A percentile compares a stretch with the other conserved stretches of the same genome.
phyloP scores from a whole-genome alignment of 2,797 vertebrate species.

The Pipistrellus kuhlii region DNA sequence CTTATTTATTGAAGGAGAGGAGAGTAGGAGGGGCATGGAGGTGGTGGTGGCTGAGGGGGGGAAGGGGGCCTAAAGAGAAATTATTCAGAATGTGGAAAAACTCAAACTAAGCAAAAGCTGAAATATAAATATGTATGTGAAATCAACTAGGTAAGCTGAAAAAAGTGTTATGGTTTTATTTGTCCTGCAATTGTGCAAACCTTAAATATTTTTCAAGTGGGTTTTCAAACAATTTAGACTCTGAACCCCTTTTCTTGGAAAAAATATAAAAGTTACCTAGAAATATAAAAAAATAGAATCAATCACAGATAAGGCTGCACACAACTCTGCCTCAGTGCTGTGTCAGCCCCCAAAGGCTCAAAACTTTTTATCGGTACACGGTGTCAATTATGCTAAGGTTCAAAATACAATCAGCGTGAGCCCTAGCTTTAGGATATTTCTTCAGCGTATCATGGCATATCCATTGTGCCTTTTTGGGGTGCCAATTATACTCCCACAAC shows the following conservation, averaged over 20 bases:
- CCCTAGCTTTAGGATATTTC: neutral
- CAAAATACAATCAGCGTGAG: neutral
- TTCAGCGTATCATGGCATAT: neutral
- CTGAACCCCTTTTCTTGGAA: neutral
- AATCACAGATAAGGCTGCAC: neutral
- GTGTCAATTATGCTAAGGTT: neutral
- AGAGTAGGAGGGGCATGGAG: neutral
- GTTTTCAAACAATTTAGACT: constrained; percentile 29
- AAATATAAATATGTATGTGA: neutral
- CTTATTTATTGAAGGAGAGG: neutral
- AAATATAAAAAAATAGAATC: neutral
- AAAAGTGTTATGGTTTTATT: neutral
- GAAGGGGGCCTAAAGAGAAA: neutral
- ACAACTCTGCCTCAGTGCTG: neutral
- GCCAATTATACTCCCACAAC: neutral
- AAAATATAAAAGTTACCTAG: neutral
- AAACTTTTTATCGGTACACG: neutral
- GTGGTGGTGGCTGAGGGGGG: rapidly evolving
- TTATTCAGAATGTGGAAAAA: neutral
- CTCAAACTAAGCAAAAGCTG: neutral
- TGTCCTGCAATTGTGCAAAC: neutral
- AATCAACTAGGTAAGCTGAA: neutral
- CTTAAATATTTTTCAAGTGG: neutral
- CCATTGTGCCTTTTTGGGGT: neutral
- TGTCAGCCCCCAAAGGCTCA: neutral